These are phyloP conservation scores for Diarsia dahlii DNA, from an alignment of 2,888 invertebrate genomes.

Conservation along the genomic window DNA sequence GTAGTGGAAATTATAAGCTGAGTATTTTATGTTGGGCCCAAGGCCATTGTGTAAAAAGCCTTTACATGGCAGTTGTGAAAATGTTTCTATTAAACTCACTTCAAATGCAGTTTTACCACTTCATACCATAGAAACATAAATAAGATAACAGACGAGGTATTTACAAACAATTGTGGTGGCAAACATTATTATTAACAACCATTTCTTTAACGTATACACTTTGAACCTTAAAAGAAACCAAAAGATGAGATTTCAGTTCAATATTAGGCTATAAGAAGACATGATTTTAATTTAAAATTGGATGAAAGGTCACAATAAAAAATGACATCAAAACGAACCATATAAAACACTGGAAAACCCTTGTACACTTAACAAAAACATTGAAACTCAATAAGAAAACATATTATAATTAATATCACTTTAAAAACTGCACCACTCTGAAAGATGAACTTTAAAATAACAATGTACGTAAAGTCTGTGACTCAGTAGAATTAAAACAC, in stretches of 20 bases:
- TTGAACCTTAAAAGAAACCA: constrained; percentile 8
- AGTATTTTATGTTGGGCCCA: too few species aligned
- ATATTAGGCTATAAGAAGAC: neutral
- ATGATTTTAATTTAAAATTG: neutral
- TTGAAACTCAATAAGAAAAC: constrained; percentile 12
- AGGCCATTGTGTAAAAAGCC: neutral
- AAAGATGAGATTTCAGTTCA: constrained; percentile 8
- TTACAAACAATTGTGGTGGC: constrained; percentile 12
- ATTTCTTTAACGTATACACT: constrained; percentile 19
- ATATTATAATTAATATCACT: constrained; percentile 51
- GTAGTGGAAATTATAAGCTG: neutral
- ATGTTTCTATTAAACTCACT: neutral
- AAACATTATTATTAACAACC: constrained; percentile 28
- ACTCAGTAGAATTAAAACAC: constrained; percentile 18
- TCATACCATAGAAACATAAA: neutral
- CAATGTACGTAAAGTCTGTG: constrained; percentile 32
- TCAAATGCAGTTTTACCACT: neutral
- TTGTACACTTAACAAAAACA: constrained; percentile 8
- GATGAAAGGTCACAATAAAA: constrained; percentile 21
- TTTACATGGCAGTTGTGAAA: neutral
- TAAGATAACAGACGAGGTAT: constrained; percentile 4
- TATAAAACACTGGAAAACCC: neutral
- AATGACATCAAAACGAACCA: neutral
- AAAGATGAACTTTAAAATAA: constrained; percentile 25
- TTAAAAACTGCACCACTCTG: constrained; percentile 30